Base-by-base conservation (phyloP, 2,797 vertebrate species). In the Phataginus tetradactyla region DNA sequence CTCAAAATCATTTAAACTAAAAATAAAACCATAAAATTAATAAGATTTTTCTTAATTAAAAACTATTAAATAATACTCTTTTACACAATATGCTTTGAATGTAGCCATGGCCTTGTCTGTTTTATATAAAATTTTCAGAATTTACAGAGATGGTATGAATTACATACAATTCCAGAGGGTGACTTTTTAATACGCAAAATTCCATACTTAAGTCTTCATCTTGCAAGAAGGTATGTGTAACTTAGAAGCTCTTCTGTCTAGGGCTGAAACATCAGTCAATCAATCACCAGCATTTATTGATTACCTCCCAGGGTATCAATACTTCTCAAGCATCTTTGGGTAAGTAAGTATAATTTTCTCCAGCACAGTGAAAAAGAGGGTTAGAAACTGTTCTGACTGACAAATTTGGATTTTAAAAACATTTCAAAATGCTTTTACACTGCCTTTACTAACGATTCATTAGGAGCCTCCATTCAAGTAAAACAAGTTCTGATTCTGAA, bases 401-500 rank as follows among this genome's bases (percentile, higher is more conserved):
- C 39, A 74, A 80, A 7, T 59, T 80, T 61, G 13, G 25, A 51
- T 55, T 95, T 84, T 72, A 23, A 79, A 79, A 81, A 34, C 49
- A 37, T 66, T 88, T 94, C 49, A 34, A 42, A 69, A 90, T 86
- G 49, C 20, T 25, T 53, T 72, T 37, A 32, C 18, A 17, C 49
- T 34, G 25, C 39, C 29, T 74, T 93, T 85, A 45, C 29, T 51
- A 18, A 23, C 8, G 57, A 71, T 59, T 37, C 49, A 17, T 39
- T 23, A 80, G 25, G 3, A 39, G 5, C 3, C 18, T 51, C 53
- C 29, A 32, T 97, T 72, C 7, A 10, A 79, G 72, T 39, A 91
- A 79, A 96, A 85, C 12, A 63, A 95, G 96, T 89, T 8, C 80
- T 90, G 4, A 87, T 72, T 96, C 13, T 97, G 53, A 95, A 91